These are phyloP conservation scores for Scophthalmus maximus DNA, from an alignment of 2,113 vertebrate species.

Conservation along the genomic window DNA sequence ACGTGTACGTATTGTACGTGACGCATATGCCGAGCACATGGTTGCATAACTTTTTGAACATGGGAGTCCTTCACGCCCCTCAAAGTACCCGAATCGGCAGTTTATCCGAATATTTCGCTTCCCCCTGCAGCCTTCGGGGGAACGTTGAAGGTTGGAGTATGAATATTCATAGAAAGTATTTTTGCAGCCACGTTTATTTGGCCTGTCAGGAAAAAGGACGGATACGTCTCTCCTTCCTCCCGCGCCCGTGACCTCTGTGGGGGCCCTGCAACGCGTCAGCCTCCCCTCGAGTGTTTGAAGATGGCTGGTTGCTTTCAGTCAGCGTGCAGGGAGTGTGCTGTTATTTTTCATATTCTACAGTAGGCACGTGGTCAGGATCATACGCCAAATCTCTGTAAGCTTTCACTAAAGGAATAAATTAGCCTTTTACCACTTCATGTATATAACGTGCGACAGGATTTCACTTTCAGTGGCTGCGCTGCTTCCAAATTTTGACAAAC, in stretches of 20 bases:
- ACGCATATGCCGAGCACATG: slow-evolving; percentile 60
- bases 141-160: slow-evolving; percentile 6
- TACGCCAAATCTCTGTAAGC: slow-evolving; percentile 37
- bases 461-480: not conserved
- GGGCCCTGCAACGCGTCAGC: slow-evolving; percentile 73
- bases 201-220: slow-evolving; percentile 65
- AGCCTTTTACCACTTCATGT: not conserved
- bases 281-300: slow-evolving; percentile 69
- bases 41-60: slow-evolving; percentile 24
- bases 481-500: slow-evolving; percentile 2
- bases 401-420: slow-evolving; percentile 5
- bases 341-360: slow-evolving; percentile 39
- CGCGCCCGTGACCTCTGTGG: slow-evolving; percentile 70
- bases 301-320: slow-evolving; percentile 60
- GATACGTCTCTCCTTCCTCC: slow-evolving; percentile 75
- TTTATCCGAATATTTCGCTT: slow-evolving; percentile 16
- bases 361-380: slow-evolving; percentile 45
- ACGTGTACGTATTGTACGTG: slow-evolving; percentile 52
- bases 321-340: slow-evolving; percentile 33
- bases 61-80: not conserved
- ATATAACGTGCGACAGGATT: not conserved
- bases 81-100: slow-evolving; percentile 7
- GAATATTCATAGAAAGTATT: slow-evolving; percentile 48
- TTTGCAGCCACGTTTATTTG: slow-evolving; percentile 35
- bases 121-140: not conserved